Base-by-base conservation (phyloP, 2,888 invertebrate species). In the Cylloceria caligata region DNA sequence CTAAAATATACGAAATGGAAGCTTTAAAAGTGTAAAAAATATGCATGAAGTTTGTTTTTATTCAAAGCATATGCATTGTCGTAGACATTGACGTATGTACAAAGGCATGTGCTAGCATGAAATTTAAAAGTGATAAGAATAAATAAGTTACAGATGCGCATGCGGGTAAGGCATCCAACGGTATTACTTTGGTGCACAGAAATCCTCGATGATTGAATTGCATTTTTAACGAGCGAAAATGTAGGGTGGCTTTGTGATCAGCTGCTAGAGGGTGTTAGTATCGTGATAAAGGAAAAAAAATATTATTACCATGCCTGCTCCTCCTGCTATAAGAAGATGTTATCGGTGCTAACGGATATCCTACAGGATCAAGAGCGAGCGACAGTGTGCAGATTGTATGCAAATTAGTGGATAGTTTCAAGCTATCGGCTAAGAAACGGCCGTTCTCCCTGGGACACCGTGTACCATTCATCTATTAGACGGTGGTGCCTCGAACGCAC, bases 221-320 rank as follows among this genome's bases (percentile, higher is more conserved):
- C 73, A 79, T 79, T 73, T 79, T 79, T 68, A 73, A 79, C 73
- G 73, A 73, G 60, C 34, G 5, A 34, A 57, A 19, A n/a, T n/a
- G 13, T 47, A 16, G 47, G 72, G 73, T n/a, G n/a, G 27, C 21
- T 36, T 34, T 39, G 47, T 24, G 49, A 64, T 49, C 13, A 39
- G 57, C 45, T 34, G 21, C 36, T 13, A 13, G 55, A n/a, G 19
- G 52, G 49, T 34, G 52, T 68, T 65, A 42, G 52, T 77, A 39
- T 30, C 42, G 16, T 30, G 64, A 52, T 36, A 24, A 21, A n/a
- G 13, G 45, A 2, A 7, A 19, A 34, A 16, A n/a, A 11, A n/a
- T 55, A 24, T 52, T 69, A 69, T 42, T 27, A 39, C 16, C 24
- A 21, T 3, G 7, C 36, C 13, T 36, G 36, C 11, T 39, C 55